These are phyloP conservation scores for Linepithema humile DNA, from an alignment of 1,140 invertebrate genomes.

Conservation along the genomic window DNA sequence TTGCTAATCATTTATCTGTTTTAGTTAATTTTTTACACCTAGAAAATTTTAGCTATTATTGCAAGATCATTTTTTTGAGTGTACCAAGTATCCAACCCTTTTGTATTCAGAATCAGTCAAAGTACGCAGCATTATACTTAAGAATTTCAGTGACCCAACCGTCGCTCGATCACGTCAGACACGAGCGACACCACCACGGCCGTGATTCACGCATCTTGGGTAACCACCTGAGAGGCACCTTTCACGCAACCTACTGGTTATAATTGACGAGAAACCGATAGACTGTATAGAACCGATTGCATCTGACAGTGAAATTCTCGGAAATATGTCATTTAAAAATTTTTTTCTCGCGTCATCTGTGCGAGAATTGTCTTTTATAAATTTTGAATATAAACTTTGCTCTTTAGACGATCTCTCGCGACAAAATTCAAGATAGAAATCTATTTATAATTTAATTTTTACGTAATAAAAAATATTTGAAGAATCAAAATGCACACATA, in stretches of 20 bases:
- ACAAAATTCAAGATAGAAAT: too few relatives aligned
- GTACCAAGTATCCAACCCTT: constrained; percentile 3
- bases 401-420: too few relatives aligned
- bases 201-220: constrained; percentile 50
- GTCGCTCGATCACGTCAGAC: constrained; percentile 50
- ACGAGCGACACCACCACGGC: constrained; percentile 3
- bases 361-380: not conserved
- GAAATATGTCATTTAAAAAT: not conserved
- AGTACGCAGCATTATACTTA: constrained; percentile 34
- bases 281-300: not conserved
- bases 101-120: constrained; percentile 55
- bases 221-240: not conserved
- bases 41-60: too few relatives aligned
- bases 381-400: too few relatives aligned
- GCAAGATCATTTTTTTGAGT: too few relatives aligned
- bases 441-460: too few relatives aligned
- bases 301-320: not conserved
- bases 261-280: constrained; percentile 27
- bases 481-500: too few relatives aligned
- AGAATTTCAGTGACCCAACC: constrained; percentile 61
- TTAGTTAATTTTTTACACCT: too few relatives aligned
- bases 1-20: too few relatives aligned
- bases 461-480: too few relatives aligned
- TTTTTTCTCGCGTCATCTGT: not conserved
- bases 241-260: constrained; percentile 22